Percentiles rank a stretch among this genome's conserved stretches.
Evolutionary conservation across 2,797 vertebrate species (phyloP).

Genomic region (Vespertilio murinus): DNA sequence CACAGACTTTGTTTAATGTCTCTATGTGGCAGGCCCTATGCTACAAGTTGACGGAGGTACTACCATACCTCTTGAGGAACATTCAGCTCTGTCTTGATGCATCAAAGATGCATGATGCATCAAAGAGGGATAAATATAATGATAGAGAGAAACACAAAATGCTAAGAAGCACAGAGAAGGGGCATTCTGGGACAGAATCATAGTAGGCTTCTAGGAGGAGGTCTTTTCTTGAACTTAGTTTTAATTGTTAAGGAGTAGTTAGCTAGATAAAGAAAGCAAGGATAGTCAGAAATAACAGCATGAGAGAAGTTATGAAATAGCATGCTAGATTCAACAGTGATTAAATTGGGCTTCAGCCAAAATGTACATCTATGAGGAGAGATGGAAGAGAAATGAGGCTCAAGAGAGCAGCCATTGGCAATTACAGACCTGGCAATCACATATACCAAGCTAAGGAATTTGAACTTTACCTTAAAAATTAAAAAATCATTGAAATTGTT

Average conservation of each 20-base stretch:
- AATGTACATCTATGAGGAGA: not conserved
- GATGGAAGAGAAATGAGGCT: not conserved
- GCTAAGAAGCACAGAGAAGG: not conserved
- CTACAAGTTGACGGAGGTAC: not conserved
- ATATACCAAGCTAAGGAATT: not conserved
- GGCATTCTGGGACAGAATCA: not conserved
- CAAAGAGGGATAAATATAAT: fast-evolving
- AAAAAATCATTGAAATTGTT: not conserved
- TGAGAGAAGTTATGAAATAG: not conserved
- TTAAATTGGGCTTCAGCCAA: not conserved
- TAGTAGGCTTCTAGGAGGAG: not conserved
- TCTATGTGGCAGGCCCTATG: not conserved
- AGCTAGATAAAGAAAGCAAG: not conserved
- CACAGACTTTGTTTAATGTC: fast-evolving
- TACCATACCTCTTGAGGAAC: not conserved
- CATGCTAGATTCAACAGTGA: not conserved
- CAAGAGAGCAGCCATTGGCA: not conserved
- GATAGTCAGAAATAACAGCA: not conserved
- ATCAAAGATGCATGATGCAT: fast-evolving
- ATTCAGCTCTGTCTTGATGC: not conserved
- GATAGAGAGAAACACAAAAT: not conserved
- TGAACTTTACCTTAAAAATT: constrained; percentile 10
- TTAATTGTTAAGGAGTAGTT: not conserved
- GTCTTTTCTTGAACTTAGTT: not conserved
- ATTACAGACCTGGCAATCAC: not conserved